Percentiles rank a stretch among this genome's conserved stretches.
phyloP scores from a whole-genome alignment of 2,888 invertebrate genomes.

The Lasioglossum lativentre region DNA sequence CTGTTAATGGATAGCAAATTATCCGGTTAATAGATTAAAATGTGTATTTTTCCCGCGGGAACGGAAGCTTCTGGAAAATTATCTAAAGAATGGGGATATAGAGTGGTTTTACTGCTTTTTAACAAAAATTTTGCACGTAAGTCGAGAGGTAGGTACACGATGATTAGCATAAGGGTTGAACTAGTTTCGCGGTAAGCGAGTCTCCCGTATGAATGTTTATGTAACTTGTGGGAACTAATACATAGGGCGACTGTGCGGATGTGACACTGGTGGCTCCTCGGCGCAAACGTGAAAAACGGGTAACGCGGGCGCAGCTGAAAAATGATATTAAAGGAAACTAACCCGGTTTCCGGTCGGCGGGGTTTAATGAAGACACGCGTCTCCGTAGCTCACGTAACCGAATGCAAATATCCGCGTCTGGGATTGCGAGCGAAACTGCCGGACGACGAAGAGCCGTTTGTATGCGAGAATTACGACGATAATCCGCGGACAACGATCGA shows the following conservation, averaged over 20 bases:
- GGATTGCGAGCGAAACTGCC: constrained; percentile 43
- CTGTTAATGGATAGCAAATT: neutral
- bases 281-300: neutral
- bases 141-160: neutral
- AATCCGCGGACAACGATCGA: constrained; percentile 64
- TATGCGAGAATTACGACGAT: constrained; percentile 52
- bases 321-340: constrained; percentile 18
- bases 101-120: neutral
- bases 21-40: neutral
- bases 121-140: neutral
- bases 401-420: constrained; percentile 53
- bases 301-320: constrained; percentile 6
- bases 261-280: neutral
- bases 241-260: neutral
- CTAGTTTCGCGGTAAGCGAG: neutral
- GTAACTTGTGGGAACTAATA: neutral
- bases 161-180: constrained; percentile 2
- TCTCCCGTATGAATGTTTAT: neutral
- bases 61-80: neutral
- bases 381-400: constrained; percentile 56
- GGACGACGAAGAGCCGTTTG: constrained; percentile 29
- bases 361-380: constrained; percentile 68
- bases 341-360: neutral
- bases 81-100: neutral
- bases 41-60: neutral